These are phyloP conservation scores for Caradrina kadenii DNA, from an alignment of 2,888 invertebrate species.

Conservation along the genomic window DNA sequence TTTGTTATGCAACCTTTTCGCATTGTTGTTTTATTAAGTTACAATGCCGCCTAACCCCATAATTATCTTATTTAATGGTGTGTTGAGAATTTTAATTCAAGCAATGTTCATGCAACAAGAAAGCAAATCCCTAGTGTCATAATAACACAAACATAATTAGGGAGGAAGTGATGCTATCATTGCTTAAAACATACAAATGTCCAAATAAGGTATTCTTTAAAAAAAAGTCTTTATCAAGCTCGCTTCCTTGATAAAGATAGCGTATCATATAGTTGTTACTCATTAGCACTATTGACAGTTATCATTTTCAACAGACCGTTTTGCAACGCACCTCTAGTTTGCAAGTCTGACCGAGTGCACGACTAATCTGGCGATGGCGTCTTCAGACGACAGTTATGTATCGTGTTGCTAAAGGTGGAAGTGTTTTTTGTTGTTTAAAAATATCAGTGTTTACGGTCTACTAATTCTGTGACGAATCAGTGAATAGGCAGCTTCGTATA, in stretches of 20 bases:
- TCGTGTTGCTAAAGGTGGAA: constrained; percentile 66
- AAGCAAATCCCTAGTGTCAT: background rate
- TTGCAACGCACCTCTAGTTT: constrained; percentile 55
- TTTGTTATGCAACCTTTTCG: constrained; percentile 46
- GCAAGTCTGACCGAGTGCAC: constrained; percentile 53
- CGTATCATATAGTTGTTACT: constrained; percentile 59
- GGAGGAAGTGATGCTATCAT: constrained; percentile 1
- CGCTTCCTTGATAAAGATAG: constrained; percentile 56
- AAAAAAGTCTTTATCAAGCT: constrained; percentile 30
- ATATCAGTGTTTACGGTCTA: constrained; percentile 67
- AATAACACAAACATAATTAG: background rate
- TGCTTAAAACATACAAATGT: constrained; percentile 7
- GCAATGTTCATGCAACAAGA: background rate
- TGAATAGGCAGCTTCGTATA: constrained; percentile 43
- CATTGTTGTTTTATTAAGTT: constrained; percentile 35
- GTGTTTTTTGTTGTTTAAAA: constrained; percentile 60
- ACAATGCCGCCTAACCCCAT: constrained; percentile 12
- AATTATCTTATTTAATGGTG: constrained; percentile 19
- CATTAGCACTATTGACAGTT: constrained; percentile 69
- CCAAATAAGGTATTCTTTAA: constrained; percentile 4
- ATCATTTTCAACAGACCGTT: constrained; percentile 60
- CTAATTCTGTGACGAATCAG: constrained; percentile 66
- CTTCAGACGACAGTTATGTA: constrained; percentile 72
- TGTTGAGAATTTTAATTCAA: constrained; percentile 20
- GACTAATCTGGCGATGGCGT: constrained; percentile 62